Conservation (phyloP, 2,797 vertebrate species). For the Parotocinclus haroldoi region DNA sequence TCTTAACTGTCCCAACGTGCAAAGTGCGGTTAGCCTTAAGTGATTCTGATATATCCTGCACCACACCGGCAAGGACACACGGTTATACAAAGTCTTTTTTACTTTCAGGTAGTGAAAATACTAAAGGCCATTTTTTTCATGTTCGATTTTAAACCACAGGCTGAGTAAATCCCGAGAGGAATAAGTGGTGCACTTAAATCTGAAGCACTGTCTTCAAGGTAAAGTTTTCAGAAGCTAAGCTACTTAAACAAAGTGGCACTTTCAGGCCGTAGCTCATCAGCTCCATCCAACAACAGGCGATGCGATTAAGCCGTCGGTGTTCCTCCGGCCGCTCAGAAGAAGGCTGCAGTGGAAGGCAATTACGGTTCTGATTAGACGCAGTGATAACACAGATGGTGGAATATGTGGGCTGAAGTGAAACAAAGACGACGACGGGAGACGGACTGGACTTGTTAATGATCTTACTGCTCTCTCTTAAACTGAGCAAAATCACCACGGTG, state of each 20-base stretch:
- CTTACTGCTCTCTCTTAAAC: conserved; percentile 1
- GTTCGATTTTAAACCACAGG: too few species aligned
- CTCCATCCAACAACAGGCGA: conserved; percentile 44
- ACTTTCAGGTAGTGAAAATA: too few species aligned
- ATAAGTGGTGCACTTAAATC: conserved; percentile 4
- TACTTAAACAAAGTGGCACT: conserved; percentile 49
- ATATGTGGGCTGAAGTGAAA: conserved; percentile 50
- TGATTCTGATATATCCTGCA: too few species aligned
- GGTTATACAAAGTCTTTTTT: too few species aligned
- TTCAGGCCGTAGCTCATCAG: conserved; percentile 38
- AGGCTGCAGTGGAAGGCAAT: conserved; percentile 57
- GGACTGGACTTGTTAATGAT: conserved; percentile 30
- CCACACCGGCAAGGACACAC: too few species aligned
- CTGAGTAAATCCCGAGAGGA: too few species aligned
- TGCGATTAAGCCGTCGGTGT: conserved; percentile 31
- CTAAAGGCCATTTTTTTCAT: too few species aligned
- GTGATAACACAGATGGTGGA: conserved; percentile 44
- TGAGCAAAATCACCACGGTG: background rate
- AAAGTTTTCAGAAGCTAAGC: conserved; percentile 28
- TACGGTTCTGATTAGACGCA: conserved; percentile 51
- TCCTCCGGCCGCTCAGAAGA: conserved; percentile 49
- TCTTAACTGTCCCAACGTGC: too few species aligned
- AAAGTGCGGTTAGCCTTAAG: too few species aligned
- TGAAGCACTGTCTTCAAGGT: conserved; percentile 18
- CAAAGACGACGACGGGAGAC: conserved; percentile 40